Evolutionary conservation across 1,140 invertebrate species (phyloP), one percentile per base, ranked within the genome.

Genomic region (Bombus sylvicola): DNA sequence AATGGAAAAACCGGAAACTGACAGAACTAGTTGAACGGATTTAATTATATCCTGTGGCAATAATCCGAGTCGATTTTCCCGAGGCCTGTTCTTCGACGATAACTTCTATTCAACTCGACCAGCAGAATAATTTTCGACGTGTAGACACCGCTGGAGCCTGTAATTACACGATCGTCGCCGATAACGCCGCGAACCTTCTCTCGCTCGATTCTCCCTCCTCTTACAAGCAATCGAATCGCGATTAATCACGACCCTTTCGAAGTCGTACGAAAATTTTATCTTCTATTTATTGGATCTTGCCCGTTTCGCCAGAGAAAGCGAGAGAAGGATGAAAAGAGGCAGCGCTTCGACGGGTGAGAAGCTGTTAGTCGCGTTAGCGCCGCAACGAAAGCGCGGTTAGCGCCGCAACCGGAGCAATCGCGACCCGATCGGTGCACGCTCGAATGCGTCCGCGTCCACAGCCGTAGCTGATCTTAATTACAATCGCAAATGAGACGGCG

Each of bases 401-500:
- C 85, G 66, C 85, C 75, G 37, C 31, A 22, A 34, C 57, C 31
- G 68, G 57, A 34, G 82, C 88, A 88, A 90, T 90, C 89, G 72
- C 62, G 53, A 10, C 75, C 41, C 76, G 81, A 90, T 90, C 81
- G 69, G 73, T 77, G 86, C 81, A 90, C 83, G 89, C 83, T 90
- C 83, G 72, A 90, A 83, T 90, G 89, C 86, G 77, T 69, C 64
- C 89, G 87, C 87, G 83, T 82, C 82, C 64, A 62, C 80, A 39
- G 34, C 28, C 53, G n/a, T 28, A 39, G 31, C 87, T 66, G 88
- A 87, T 91, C 92, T 92, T 93, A 93, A 89, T 93, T 93, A 92
- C 92, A 93, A 92, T 94, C 92, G 90, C 93, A 92, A 93, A 93
- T 93, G 92, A 93, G 92, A 91, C 90, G 90, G 90, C 76, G 91